These are phyloP conservation scores for Gryon sp. DNA, from an alignment of 1,140 invertebrate genomes.

Conservation along the genomic window DNA sequence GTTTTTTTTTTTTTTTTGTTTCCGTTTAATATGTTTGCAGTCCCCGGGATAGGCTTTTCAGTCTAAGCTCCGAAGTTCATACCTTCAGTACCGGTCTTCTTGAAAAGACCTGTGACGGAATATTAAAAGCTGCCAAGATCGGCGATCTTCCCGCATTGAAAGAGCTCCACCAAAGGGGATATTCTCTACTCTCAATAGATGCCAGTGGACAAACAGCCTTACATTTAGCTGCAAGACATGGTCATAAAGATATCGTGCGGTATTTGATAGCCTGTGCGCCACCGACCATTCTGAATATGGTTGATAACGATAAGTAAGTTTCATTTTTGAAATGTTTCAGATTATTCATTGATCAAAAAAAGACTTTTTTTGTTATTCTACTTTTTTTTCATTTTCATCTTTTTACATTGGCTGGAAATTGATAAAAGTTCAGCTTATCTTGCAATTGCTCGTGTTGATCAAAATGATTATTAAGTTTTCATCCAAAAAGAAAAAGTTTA, in stretches of 20 bases:
- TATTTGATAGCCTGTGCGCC: slow-evolving; percentile 93
- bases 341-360: not conserved
- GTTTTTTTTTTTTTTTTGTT: slow-evolving; percentile 14
- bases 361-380: too few species aligned
- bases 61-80: slow-evolving; percentile 75
- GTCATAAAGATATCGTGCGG: slow-evolving; percentile 93
- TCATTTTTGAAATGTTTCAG: not conserved
- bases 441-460: too few species aligned
- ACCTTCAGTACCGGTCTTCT: slow-evolving; percentile 81
- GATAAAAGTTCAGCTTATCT: too few species aligned
- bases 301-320: slow-evolving; percentile 91
- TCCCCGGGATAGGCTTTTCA: slow-evolving; percentile 75
- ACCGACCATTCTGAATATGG: slow-evolving; percentile 90
- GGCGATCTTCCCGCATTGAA: slow-evolving; percentile 88
- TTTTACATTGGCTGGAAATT: too few species aligned
- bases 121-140: slow-evolving; percentile 89
- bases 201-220: slow-evolving; percentile 92
- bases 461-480: too few species aligned
- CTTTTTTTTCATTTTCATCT: too few species aligned
- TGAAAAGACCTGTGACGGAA: slow-evolving; percentile 88
- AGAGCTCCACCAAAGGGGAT: slow-evolving; percentile 90
- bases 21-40: too few species aligned
- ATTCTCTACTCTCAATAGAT: slow-evolving; percentile 92
- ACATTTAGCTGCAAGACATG: slow-evolving; percentile 91
- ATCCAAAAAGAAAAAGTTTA: not conserved